phyloP scores from a whole-genome alignment of 2,888 invertebrate genomes.

The Ophion ellenae region DNA sequence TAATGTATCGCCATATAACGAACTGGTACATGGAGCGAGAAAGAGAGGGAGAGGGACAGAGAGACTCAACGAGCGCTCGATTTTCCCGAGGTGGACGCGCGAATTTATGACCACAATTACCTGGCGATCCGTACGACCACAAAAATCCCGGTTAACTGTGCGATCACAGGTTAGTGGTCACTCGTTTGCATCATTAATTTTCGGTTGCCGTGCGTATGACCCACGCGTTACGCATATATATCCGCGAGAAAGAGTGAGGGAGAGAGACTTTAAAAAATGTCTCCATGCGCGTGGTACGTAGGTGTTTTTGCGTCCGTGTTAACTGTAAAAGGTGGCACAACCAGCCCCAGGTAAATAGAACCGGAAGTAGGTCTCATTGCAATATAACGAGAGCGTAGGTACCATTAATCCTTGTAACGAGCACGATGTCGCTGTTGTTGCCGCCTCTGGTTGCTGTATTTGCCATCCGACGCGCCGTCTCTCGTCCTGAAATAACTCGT shows the following conservation, averaged over 20 bases:
- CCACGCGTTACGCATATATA: not conserved
- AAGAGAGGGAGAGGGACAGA: conserved; percentile 19
- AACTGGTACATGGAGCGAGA: conserved; percentile 1
- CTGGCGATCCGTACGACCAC: conserved; percentile 68
- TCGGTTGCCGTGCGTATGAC: conserved; percentile 18
- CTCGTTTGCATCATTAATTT: conserved; percentile 76
- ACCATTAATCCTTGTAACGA: conserved; percentile 59
- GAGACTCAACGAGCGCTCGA: conserved; percentile 29
- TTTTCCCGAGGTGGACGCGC: conserved; percentile 53
- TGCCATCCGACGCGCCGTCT: not conserved
- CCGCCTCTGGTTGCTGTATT: not conserved
- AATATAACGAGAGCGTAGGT: conserved; percentile 48
- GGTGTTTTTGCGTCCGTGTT: not conserved
- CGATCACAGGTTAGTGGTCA: conserved; percentile 75
- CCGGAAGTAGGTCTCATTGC: conserved; percentile 58
- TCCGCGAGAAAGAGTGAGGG: not conserved
- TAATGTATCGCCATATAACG: conserved; percentile 22
- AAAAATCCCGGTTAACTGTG: conserved; percentile 74
- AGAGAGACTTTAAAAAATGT: conserved; percentile 24
- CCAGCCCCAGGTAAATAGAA: conserved; percentile 27
- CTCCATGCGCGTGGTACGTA: not conserved
- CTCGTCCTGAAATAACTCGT: not conserved
- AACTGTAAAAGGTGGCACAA: not conserved
- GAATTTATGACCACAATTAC: conserved; percentile 77
- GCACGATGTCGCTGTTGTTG: conserved; percentile 18